phyloP scores from a whole-genome alignment of 2,888 invertebrate species.

The Hoplodrina ambigua region DNA sequence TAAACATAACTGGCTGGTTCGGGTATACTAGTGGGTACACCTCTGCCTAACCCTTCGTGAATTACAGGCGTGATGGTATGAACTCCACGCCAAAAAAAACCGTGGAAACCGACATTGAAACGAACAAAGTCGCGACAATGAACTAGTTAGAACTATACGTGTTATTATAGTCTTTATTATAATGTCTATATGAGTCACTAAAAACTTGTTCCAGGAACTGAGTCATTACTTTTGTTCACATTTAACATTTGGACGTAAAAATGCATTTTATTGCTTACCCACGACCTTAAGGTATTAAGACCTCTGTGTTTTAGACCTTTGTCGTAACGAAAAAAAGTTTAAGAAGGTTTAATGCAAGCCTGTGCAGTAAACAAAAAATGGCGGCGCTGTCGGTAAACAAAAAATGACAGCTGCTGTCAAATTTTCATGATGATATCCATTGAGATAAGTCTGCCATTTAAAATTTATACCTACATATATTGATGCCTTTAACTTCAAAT shows the following conservation, averaged over 20 bases:
- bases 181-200: slow-evolving; percentile 32
- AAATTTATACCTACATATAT: no score
- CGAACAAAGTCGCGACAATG: no score
- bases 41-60: no score
- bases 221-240: slow-evolving; percentile 30
- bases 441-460: no score
- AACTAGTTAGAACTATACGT: background rate
- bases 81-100: no score
- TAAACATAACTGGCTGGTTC: no score
- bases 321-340: accelerated
- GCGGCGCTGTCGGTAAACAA: background rate
- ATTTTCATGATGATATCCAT: no score
- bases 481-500: no score
- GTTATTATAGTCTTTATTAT: background rate
- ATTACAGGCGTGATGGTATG: no score
- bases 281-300: slow-evolving; percentile 49
- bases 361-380: background rate
- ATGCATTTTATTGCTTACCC: slow-evolving; percentile 52
- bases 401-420: no score
- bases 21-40: no score
- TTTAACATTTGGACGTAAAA: slow-evolving; percentile 45
- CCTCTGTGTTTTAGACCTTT: slow-evolving; percentile 30
- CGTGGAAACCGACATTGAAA: no score
- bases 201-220: slow-evolving; percentile 35
- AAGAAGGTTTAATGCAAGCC: slow-evolving; percentile 23